phyloP scores from a whole-genome alignment of 1,140 invertebrate genomes.

The Magallana gigas region DNA sequence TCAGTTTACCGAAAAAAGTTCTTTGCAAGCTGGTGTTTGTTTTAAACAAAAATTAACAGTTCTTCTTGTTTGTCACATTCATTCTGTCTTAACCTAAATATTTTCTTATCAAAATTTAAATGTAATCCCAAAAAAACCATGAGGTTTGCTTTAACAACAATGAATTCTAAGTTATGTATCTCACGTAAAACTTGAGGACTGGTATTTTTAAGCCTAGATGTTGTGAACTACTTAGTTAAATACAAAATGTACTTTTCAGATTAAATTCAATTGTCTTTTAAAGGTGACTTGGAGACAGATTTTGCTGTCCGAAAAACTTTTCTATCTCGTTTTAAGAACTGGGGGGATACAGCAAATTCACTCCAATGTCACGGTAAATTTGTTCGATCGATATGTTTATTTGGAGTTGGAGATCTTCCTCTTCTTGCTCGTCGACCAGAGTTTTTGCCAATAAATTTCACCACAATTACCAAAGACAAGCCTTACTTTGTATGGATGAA shows the following conservation, averaged over 20 bases:
- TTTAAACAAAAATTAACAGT: no score
- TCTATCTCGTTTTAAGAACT: conserved; percentile 68
- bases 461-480: conserved; percentile 59
- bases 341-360: conserved; percentile 56
- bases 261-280: conserved; percentile 11
- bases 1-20: no score
- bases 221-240: neutral
- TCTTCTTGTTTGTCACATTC: no score
- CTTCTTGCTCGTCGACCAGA: conserved; percentile 58
- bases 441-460: conserved; percentile 73
- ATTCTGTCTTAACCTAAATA: no score
- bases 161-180: no score
- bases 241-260: no score
- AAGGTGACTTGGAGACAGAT: conserved; percentile 62
- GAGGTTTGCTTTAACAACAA: no score
- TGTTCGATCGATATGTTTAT: conserved; percentile 69
- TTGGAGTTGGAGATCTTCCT: conserved; percentile 71
- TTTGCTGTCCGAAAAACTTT: conserved; percentile 58
- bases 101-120: no score
- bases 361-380: conserved; percentile 59
- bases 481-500: conserved; percentile 70
- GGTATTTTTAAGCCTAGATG: no score
- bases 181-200: no score
- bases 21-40: no score
- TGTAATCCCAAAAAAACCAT: no score